Evolutionary conservation across 1,140 invertebrate species (phyloP).

Genomic region (Chymomyza costata): DNA sequence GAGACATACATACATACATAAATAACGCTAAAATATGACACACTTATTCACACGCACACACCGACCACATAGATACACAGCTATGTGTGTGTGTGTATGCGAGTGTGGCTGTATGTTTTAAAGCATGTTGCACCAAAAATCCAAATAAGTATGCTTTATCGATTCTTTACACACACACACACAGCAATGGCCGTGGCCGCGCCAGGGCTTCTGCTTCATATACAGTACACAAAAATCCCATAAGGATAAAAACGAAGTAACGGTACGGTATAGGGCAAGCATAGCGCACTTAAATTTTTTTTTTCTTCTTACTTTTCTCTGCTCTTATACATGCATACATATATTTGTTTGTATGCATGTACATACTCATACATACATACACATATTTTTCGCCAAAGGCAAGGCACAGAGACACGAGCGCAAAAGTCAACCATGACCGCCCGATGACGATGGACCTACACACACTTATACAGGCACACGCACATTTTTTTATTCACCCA

Average conservation of each 20-base stretch:
- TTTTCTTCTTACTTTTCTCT: slow-evolving; percentile 2
- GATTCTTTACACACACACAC: slow-evolving; percentile 38
- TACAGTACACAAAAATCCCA: slow-evolving; percentile 39
- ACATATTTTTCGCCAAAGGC: no score
- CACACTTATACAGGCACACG: slow-evolving; percentile 21
- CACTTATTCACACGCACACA: slow-evolving; percentile 16
- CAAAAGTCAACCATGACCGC: slow-evolving; percentile 68
- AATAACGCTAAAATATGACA: slow-evolving; percentile 40
- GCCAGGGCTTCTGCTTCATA: slow-evolving; percentile 3
- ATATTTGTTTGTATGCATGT: slow-evolving; percentile 10
- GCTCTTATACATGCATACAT: background rate
- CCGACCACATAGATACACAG: slow-evolving; percentile 3
- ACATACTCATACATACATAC: no score
- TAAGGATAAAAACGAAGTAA: slow-evolving; percentile 56
- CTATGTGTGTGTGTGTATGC: slow-evolving; percentile 5
- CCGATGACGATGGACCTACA: slow-evolving; percentile 43
- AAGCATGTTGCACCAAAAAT: slow-evolving; percentile 68
- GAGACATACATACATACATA: background rate
- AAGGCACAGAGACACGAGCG: no score
- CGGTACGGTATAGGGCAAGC: slow-evolving; percentile 29
- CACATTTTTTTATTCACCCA: background rate
- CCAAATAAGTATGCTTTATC: slow-evolving; percentile 71
- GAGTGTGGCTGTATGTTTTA: slow-evolving; percentile 34
- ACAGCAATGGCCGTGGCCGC: slow-evolving; percentile 9
- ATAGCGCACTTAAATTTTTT: slow-evolving; percentile 47